Base-by-base conservation (phyloP, 2,113 vertebrate genomes). In the Nicator chloris region DNA sequence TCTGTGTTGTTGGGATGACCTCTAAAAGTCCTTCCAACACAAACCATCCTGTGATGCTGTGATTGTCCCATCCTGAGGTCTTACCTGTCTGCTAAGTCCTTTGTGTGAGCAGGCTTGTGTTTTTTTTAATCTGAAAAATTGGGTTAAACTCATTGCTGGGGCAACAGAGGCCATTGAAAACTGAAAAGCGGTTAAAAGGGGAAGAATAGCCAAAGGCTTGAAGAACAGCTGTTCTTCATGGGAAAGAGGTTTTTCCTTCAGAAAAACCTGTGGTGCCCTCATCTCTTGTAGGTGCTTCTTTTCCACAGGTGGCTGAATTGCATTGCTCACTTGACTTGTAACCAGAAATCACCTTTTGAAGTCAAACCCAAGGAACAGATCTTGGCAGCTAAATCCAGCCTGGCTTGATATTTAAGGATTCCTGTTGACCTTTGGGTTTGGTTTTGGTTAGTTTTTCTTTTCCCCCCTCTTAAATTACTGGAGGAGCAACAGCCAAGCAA, bases 401-500 rank as follows among this genome's bases (percentile, higher is more conserved):
- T 47, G 11, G 20, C 10, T 51, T 82, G 51, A 19, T 53, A 19
- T 27, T 64, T 92, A 71, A 37, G 63, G 18, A 44, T 75, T 23
- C 4, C 9, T n/a, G 5, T 5, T 27, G 39, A 73, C 49, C 21
- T 68, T 39, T 21, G 44, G 28, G 13, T 15, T 45, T 60, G 53
- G 11, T 68, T 75, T 35, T 53, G 28, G 49, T 11, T 27, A 9
- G 8, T 47, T 65, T 35, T 33, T 33, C 9, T 8, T 23, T 7
- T 3, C 3, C 3, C 3, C 7, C 8, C 2, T 30, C 7, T 19
- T 13, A 1, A 31, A 37, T 59, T 44, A 45, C 7, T 49, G 27
- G 17, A 54, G 31, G 13, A 18, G 76, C 60, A 90, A 5, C 18
- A 81, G 23, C 19, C 7, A 31, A 82, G 24, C 10, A 65, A 40